Percentiles rank a stretch among this genome's conserved stretches.
Evolutionary conservation across 2,113 vertebrate genomes (phyloP).

Genomic region (Salvator merianae): DNA sequence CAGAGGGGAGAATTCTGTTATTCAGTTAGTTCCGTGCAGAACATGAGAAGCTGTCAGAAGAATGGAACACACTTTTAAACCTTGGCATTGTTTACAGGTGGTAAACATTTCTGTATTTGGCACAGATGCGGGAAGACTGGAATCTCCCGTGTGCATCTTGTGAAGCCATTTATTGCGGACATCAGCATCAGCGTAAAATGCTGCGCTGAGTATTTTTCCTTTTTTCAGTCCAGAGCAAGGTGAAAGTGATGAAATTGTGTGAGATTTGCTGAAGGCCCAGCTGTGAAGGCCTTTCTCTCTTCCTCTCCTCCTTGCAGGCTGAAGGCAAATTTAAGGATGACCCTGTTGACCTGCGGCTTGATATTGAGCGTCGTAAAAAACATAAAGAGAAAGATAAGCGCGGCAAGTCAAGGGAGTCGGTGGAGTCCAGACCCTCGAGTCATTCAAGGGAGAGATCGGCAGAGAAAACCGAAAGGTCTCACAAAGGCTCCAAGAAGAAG

Average conservation of each 20-base stretch:
- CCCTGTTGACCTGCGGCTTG: slow-evolving; percentile 91
- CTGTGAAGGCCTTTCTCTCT: slow-evolving; percentile 54
- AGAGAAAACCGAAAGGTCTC: slow-evolving; percentile 87
- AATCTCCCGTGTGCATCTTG: background rate
- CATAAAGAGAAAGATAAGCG: slow-evolving; percentile 88
- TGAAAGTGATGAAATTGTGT: slow-evolving; percentile 37
- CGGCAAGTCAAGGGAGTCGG: slow-evolving; percentile 80
- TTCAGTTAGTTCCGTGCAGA: background rate
- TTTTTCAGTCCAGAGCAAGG: slow-evolving; percentile 57
- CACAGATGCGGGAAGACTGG: background rate
- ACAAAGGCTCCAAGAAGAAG: slow-evolving; percentile 88
- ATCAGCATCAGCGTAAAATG: background rate
- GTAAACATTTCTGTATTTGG: background rate
- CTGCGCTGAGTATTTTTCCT: slow-evolving; percentile 48
- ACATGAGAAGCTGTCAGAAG: background rate
- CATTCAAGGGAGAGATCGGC: slow-evolving; percentile 83
- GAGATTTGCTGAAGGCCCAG: background rate
- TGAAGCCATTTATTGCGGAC: background rate
- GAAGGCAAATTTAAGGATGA: slow-evolving; percentile 88
- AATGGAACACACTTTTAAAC: background rate
- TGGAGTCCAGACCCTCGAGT: slow-evolving; percentile 85
- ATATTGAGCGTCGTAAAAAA: slow-evolving; percentile 97
- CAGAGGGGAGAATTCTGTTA: background rate
- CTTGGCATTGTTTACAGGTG: background rate
- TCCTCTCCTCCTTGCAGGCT: slow-evolving; percentile 77